phyloP scores from a whole-genome alignment of 2,888 invertebrate genomes.

The Zaprionus lineosus region DNA sequence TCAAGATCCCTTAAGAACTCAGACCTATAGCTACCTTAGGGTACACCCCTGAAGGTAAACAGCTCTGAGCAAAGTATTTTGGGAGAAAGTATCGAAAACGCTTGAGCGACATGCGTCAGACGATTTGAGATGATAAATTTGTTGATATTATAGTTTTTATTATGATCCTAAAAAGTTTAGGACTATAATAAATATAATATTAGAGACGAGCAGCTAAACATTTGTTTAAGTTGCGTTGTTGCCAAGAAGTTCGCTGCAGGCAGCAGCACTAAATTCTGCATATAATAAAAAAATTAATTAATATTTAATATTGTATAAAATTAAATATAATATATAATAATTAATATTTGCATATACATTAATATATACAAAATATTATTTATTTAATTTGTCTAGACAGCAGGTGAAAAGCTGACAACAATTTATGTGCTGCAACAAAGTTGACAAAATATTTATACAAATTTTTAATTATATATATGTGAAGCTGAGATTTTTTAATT shows the following conservation, averaged over 20 bases:
- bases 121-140: slow-evolving; percentile 69
- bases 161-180: slow-evolving; percentile 20
- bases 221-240: slow-evolving; percentile 25
- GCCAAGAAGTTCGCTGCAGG: too few species aligned
- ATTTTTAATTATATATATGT: too few species aligned
- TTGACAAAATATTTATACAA: slow-evolving; percentile 3
- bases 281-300: too few species aligned
- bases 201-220: background rate
- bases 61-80: slow-evolving; percentile 21
- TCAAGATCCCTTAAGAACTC: slow-evolving; percentile 52
- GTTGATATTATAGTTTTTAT: slow-evolving; percentile 66
- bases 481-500: too few species aligned
- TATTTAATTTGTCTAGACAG: slow-evolving; percentile 37
- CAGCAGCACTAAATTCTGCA: too few species aligned
- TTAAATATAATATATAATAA: too few species aligned
- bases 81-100: too few species aligned
- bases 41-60: too few species aligned
- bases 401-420: slow-evolving; percentile 59
- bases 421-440: slow-evolving; percentile 26
- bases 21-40: background rate
- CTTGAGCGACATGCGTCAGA: slow-evolving; percentile 64
- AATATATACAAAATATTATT: background rate
- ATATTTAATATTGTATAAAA: too few species aligned
- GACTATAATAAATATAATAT: slow-evolving; percentile 32
- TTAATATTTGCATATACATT: background rate